A percentile compares a stretch with the other conserved stretches of the same genome.
Evolutionary conservation across 2,113 vertebrate genomes (phyloP).

Genomic region (Callopanchax toddi): DNA sequence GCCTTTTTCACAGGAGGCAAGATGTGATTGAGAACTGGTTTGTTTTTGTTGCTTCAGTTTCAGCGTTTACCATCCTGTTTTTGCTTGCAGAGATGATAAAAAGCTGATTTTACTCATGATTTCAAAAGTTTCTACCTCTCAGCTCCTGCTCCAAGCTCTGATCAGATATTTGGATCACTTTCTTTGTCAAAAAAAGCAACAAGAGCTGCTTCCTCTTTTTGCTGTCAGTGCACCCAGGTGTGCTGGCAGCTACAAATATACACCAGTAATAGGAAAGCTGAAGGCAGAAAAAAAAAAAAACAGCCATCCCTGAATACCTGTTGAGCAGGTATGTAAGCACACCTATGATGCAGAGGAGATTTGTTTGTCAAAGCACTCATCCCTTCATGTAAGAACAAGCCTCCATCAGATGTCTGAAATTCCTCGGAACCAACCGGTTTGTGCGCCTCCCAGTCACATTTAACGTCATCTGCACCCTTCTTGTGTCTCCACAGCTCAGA

Average conservation of each 20-base stretch:
- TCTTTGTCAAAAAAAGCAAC: slow-evolving; percentile 24
- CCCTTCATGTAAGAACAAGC: slow-evolving; percentile 43
- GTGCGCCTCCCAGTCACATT: neutral
- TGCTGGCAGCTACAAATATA: neutral
- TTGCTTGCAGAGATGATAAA: too few relatives aligned
- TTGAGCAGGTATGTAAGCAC: slow-evolving; percentile 48
- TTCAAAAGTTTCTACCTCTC: too few relatives aligned
- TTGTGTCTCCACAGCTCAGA: neutral
- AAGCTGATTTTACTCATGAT: too few relatives aligned
- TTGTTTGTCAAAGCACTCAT: slow-evolving; percentile 13
- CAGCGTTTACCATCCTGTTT: too few relatives aligned
- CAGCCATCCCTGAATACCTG: slow-evolving; percentile 20
- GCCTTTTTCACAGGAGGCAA: too few relatives aligned
- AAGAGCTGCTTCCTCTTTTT: slow-evolving; percentile 34
- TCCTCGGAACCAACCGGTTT: slow-evolving; percentile 24
- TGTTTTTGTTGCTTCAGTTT: too few relatives aligned
- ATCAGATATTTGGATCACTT: slow-evolving; percentile 14
- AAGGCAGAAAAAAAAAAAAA: neutral
- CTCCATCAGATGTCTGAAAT: slow-evolving; percentile 41
- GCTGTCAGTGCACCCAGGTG: slow-evolving; percentile 3
- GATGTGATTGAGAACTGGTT: too few relatives aligned
- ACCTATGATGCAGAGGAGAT: slow-evolving; percentile 11
- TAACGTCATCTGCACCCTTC: neutral
- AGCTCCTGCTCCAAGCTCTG: neutral
- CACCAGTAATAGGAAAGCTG: slow-evolving; percentile 10